phyloP scores from a whole-genome alignment of 1,140 invertebrate species.

The Drosophila subobscura region DNA sequence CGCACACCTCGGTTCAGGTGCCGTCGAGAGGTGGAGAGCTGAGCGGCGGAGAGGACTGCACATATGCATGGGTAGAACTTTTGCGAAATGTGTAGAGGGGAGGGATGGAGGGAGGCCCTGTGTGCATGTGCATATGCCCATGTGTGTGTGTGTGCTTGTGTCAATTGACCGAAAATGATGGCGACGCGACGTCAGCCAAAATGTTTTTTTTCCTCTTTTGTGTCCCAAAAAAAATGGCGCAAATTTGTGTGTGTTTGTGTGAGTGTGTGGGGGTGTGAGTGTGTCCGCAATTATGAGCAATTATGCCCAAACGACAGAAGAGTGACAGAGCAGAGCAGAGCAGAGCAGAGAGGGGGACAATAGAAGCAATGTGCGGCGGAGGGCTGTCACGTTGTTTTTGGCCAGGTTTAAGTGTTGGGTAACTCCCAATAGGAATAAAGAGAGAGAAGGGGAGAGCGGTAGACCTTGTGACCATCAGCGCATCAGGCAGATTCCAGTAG shows the following conservation, averaged over 20 bases:
- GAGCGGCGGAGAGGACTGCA: neutral
- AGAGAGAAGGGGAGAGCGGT: too few species aligned
- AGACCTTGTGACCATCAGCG: too few species aligned
- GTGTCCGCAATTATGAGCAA: constrained; percentile 75
- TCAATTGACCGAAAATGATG: constrained; percentile 79
- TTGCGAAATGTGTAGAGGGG: too few species aligned
- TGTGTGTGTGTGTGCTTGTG: constrained; percentile 38
- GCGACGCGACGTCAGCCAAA: constrained; percentile 48
- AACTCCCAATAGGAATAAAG: too few species aligned
- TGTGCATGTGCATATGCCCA: constrained; percentile 8
- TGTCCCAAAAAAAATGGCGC: constrained; percentile 62
- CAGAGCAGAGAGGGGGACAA: constrained; percentile 31
- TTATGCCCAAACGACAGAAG: constrained; percentile 56
- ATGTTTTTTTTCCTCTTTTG: too few species aligned
- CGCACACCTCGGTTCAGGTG: constrained; percentile 16
- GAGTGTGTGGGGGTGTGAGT: constrained; percentile 31
- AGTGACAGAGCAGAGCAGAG: neutral
- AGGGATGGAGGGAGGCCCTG: too few species aligned
- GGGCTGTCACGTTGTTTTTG: too few species aligned
- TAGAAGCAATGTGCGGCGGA: neutral
- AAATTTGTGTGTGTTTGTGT: constrained; percentile 22
- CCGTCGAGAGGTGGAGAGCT: neutral
- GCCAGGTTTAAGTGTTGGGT: too few species aligned
- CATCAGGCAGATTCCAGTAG: too few species aligned
- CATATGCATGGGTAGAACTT: constrained; percentile 41